phyloP scores from a whole-genome alignment of 2,797 vertebrate genomes.

The Adrianichthys oophorus region DNA sequence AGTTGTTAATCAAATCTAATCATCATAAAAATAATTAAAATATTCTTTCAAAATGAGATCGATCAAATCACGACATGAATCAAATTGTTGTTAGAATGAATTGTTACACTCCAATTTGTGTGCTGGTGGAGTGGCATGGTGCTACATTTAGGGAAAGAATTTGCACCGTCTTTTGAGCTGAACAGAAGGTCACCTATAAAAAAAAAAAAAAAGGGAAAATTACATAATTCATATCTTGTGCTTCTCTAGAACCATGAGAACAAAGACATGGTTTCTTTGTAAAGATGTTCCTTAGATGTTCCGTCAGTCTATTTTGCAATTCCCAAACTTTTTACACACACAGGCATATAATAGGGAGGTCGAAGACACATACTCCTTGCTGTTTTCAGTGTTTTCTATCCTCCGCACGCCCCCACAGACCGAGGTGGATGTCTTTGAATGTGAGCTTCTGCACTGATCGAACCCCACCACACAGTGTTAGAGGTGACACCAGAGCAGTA shows the following conservation, averaged over 20 bases:
- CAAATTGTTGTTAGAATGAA: too few relatives aligned
- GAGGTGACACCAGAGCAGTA: slow-evolving; percentile 39
- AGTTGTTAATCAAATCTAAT: too few relatives aligned
- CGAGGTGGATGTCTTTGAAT: slow-evolving; percentile 37
- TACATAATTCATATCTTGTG: slow-evolving; percentile 74
- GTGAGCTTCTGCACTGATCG: slow-evolving; percentile 31
- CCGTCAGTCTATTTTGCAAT: slow-evolving; percentile 55
- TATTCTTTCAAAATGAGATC: too few relatives aligned
- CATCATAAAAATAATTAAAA: too few relatives aligned
- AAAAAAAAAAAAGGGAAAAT: slow-evolving; percentile 33
- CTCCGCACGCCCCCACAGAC: slow-evolving; percentile 39
- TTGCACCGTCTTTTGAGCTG: slow-evolving; percentile 46
- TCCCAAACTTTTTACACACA: slow-evolving; percentile 56
- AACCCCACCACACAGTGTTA: slow-evolving; percentile 28
- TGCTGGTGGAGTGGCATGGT: slow-evolving; percentile 8
- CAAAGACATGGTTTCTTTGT: slow-evolving; percentile 70
- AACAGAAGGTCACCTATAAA: slow-evolving; percentile 63
- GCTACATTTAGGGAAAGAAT: slow-evolving; percentile 27
- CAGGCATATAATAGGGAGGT: slow-evolving; percentile 35
- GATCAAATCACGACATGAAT: too few relatives aligned
- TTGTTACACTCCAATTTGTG: background rate
- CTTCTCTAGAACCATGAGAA: slow-evolving; percentile 59
- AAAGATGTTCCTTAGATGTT: slow-evolving; percentile 64
- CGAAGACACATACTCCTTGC: slow-evolving; percentile 41
- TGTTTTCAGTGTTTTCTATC: slow-evolving; percentile 51